Percentiles rank a stretch among this genome's conserved stretches.
Conservation (phyloP, 2,113 vertebrate genomes). For the Perca flavescens region DNA sequence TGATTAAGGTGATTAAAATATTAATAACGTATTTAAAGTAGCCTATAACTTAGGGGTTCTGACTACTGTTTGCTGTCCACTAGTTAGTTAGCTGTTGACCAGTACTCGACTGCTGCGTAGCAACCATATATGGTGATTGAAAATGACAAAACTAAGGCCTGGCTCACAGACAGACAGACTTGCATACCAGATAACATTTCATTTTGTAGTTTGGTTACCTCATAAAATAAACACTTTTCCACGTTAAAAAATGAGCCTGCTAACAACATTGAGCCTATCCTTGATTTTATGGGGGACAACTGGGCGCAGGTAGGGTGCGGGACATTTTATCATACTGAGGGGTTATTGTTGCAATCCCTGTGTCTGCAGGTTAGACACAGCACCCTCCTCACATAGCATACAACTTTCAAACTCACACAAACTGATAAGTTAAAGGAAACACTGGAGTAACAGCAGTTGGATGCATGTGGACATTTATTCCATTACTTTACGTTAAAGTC, state of each 20-base stretch:
- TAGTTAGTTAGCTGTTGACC: too few relatives aligned
- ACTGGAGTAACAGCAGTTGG: neutral
- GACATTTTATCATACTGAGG: neutral
- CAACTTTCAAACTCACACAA: neutral
- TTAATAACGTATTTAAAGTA: too few relatives aligned
- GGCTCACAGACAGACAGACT: too few relatives aligned
- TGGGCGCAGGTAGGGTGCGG: neutral
- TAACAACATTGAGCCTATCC: neutral
- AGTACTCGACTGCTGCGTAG: too few relatives aligned
- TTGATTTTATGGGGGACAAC: neutral
- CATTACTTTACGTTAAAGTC: neutral
- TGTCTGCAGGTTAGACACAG: neutral
- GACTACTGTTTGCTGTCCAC: too few relatives aligned
- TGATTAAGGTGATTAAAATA: too few relatives aligned
- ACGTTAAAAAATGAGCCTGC: neutral
- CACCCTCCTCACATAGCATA: neutral
- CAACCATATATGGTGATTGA: too few relatives aligned
- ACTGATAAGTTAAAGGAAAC: neutral
- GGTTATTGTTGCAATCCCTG: neutral
- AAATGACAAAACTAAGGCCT: too few relatives aligned
- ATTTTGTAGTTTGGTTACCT: neutral
- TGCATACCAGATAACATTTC: neutral
- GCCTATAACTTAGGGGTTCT: too few relatives aligned
- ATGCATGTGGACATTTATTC: constrained; percentile 37
- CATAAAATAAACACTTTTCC: neutral